Evolutionary conservation across 2,888 invertebrate species (phyloP).

Genomic region (Cephus nigrinus): DNA sequence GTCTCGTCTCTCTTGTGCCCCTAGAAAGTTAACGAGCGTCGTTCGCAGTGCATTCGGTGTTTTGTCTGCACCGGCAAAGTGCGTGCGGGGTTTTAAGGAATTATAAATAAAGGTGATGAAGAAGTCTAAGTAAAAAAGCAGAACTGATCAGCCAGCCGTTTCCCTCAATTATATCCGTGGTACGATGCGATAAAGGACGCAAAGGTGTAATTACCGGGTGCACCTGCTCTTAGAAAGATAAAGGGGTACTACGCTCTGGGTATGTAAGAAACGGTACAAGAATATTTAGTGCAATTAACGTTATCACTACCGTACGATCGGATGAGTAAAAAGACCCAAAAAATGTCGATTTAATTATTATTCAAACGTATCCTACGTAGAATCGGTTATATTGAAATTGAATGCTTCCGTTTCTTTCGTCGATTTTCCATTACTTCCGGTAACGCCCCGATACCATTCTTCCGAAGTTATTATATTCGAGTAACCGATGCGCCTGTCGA

Average conservation of each 20-base stretch:
- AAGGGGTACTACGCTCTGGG: background rate
- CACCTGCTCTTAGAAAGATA: conserved; percentile 39
- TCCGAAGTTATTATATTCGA: background rate
- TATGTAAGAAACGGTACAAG: background rate
- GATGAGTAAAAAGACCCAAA: background rate
- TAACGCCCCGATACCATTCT: background rate
- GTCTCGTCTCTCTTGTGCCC: background rate
- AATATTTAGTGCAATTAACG: background rate
- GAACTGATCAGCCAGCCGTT: conserved; percentile 14
- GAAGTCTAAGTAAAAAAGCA: background rate
- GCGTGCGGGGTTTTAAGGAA: background rate
- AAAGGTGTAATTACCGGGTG: conserved; percentile 47
- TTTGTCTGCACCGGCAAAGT: background rate
- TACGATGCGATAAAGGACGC: conserved; percentile 43
- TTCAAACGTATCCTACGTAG: background rate
- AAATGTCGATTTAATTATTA: background rate
- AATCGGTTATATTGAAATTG: background rate
- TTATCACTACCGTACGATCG: background rate
- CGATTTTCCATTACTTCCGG: conserved; percentile 3
- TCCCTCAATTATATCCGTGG: conserved; percentile 47
- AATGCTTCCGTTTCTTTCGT: background rate
- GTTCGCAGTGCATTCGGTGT: background rate
- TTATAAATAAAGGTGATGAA: background rate
- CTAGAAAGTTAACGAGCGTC: background rate
- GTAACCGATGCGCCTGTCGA: background rate